phyloP scores from a whole-genome alignment of 2,113 vertebrate genomes.

The Mormyrus iriodes region DNA sequence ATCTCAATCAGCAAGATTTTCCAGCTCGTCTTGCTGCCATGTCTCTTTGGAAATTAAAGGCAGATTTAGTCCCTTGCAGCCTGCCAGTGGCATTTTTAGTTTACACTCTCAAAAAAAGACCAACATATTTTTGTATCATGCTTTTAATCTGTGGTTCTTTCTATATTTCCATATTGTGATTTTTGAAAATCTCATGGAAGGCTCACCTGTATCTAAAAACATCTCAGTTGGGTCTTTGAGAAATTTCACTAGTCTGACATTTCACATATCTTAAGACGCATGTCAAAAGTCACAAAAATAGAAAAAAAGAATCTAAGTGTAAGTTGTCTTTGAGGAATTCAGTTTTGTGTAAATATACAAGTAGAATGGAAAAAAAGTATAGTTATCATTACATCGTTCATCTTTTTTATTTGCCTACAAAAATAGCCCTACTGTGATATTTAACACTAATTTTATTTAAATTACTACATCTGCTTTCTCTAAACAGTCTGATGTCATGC shows the following conservation, averaged over 20 bases:
- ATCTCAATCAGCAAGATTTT: not conserved
- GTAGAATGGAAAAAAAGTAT: not conserved
- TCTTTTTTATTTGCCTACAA: not conserved
- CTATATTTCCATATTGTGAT: not conserved
- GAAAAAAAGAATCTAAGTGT: not conserved
- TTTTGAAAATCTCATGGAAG: not conserved
- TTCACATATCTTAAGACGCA: not conserved
- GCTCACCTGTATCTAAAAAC: not conserved
- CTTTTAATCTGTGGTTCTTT: not conserved
- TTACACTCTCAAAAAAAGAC: not conserved
- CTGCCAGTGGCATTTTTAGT: not conserved
- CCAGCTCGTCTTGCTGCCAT: not conserved
- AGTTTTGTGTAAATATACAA: not conserved
- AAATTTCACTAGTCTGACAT: not conserved
- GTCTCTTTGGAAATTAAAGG: not conserved
- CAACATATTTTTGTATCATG: not conserved
- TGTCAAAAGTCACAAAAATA: not conserved
- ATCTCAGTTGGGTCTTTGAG: not conserved
- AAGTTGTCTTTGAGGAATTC: not conserved
- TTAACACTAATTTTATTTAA: not conserved
- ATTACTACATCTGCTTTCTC: not conserved
- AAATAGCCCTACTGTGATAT: not conserved
- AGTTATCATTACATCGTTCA: not conserved
- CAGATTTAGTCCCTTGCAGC: not conserved
- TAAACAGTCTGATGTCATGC: not conserved